Base-by-base conservation (phyloP, 92 coral and sea anemone genomes). In the Bergia puertoricense region DNA sequence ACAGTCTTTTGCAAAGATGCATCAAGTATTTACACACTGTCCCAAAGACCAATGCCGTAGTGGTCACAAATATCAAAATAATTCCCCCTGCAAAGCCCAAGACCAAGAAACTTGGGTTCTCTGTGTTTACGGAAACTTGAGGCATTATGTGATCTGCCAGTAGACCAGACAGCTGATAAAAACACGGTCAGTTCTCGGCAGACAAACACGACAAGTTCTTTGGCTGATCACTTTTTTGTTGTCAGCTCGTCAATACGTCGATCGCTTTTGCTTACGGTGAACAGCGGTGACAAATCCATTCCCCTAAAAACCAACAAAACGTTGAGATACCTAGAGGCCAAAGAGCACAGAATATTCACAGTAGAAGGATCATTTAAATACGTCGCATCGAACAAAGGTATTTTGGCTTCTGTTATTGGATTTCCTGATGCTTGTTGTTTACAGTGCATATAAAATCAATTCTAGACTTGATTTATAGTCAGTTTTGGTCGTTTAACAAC, bases 41-140 rank as follows among this genome's bases (percentile, higher is more conserved):
- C 15, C 98, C 98, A 22, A 95, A 78, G 23, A 95, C 92, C 23
- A 95, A 76, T 1, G 93, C 93, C 68, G 96, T 90, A 46, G 94
- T 86, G 41, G 92, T 88, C 44, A 93, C 94, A 45, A 90, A 80
- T 23, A 93, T 74, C 1, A 90, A 45, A 18, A 91, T 30, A 74
- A 89, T 71, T 20, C 92, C 94, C 45, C 88, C 88, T 37, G 86
- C 77, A 56, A 89, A 56, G 54, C 92, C 88, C 82, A 86, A 66
- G 41, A 54, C 71, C 57, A 88, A 23, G 11, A 69, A 36, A 71
- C 87, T 48, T 20, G 79, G 77, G 75, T 84, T 84, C 41, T 71
- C 77, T 84, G 79, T 48, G 45, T 84, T 71, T 50, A 38, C 14
- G 38, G 79, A 50, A 23, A 51, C 79, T 46, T 84, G 38, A 15